Percentiles rank a stretch among this genome's conserved stretches.
phyloP scores from a whole-genome alignment of 2,797 vertebrate genomes.

The Psittacula derbiana region DNA sequence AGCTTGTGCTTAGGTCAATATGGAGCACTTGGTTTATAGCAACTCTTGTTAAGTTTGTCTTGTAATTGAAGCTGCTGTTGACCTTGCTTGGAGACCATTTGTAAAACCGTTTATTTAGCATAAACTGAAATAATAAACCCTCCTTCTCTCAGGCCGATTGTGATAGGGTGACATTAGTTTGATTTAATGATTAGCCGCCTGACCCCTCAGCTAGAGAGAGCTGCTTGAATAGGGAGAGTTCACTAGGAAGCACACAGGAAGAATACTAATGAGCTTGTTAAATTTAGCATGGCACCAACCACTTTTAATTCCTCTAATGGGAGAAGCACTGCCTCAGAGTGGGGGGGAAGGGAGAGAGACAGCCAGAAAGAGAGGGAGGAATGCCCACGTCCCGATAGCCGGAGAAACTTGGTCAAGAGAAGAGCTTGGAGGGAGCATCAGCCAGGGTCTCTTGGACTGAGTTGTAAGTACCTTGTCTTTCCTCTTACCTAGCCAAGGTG shows the following conservation, averaged over 20 bases:
- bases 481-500: neutral
- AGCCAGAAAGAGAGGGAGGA: slow-evolving; percentile 50
- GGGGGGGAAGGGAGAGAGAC: slow-evolving; percentile 16
- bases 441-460: slow-evolving; percentile 66
- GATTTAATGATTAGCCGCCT: slow-evolving; percentile 95
- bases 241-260: slow-evolving; percentile 80
- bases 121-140: slow-evolving; percentile 90
- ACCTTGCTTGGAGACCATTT: slow-evolving; percentile 88
- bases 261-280: slow-evolving; percentile 86
- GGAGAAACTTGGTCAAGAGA: slow-evolving; percentile 69
- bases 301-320: slow-evolving; percentile 85
- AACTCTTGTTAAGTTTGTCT: slow-evolving; percentile 82
- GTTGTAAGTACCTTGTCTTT: slow-evolving; percentile 76
- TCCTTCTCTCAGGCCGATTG: slow-evolving; percentile 80
- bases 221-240: slow-evolving; percentile 84
- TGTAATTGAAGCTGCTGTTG: slow-evolving; percentile 87
- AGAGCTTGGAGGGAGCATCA: slow-evolving; percentile 59
- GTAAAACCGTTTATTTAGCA: slow-evolving; percentile 89
- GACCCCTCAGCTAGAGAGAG: slow-evolving; percentile 85
- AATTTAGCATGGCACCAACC: slow-evolving; percentile 85
- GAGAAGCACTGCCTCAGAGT: slow-evolving; percentile 74
- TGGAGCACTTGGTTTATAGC: slow-evolving; percentile 80
- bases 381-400: slow-evolving; percentile 63
- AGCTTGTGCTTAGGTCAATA: slow-evolving; percentile 82
- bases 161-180: slow-evolving; percentile 88